phyloP scores from a whole-genome alignment of 1,140 invertebrate species.

The Sminthurinus signatus region DNA sequence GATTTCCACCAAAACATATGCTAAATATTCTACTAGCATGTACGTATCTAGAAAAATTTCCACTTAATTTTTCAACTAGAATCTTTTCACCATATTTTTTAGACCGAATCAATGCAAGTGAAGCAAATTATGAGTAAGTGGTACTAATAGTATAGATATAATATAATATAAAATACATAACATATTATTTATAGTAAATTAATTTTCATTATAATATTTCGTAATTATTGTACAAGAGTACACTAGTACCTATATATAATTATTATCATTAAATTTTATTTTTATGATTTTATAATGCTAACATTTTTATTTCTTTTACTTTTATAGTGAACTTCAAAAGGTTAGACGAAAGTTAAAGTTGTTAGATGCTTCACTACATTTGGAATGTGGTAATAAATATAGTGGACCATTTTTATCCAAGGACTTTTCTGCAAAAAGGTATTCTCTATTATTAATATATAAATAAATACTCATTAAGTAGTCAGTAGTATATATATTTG shows the following conservation, averaged over 20 bases:
- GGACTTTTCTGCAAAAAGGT: slow-evolving; percentile 47
- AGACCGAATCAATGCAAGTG: slow-evolving; percentile 50
- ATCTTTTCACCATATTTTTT: slow-evolving; percentile 57
- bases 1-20: slow-evolving; percentile 55
- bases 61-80: slow-evolving; percentile 54
- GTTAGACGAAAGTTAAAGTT: slow-evolving; percentile 53
- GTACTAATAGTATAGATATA: slow-evolving; percentile 9
- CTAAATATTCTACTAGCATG: too few relatives aligned
- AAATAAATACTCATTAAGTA: too few relatives aligned
- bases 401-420: slow-evolving; percentile 56
- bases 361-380: slow-evolving; percentile 57
- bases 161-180: neutral
- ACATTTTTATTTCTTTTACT: slow-evolving; percentile 16
- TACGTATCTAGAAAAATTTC: too few relatives aligned
- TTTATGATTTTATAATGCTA: neutral
- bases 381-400: slow-evolving; percentile 52
- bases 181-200: slow-evolving; percentile 1
- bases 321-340: slow-evolving; percentile 36
- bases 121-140: slow-evolving; percentile 32
- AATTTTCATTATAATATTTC: slow-evolving; percentile 10
- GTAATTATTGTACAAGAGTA: slow-evolving; percentile 4
- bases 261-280: slow-evolving; percentile 6
- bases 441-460: too few relatives aligned
- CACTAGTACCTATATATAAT: neutral
- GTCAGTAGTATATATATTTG: too few relatives aligned